Base-by-base conservation (phyloP, 2,113 vertebrate species). In the Beaufortia kweichowensis region DNA sequence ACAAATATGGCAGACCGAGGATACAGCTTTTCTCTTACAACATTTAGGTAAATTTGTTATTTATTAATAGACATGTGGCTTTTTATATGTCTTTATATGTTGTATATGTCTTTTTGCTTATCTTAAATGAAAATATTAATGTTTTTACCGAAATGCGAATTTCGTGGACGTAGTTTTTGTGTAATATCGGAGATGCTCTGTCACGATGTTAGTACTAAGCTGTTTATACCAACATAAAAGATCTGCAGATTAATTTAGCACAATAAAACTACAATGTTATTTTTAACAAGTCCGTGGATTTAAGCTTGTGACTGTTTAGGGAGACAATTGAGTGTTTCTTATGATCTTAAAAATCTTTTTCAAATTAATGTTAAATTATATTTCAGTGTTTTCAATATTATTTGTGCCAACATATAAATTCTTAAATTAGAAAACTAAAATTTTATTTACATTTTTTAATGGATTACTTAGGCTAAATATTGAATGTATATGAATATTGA, bases 1-100 rank as follows among this genome's bases (percentile, higher is more conserved):
- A 43, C 50, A 73, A 80, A 84, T 61, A 85, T 85, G 84, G 82
- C 80, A 61, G 82, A 85, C 55, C 80, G 84, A 35, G 84, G 82
- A 53, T 85, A 85, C 68, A 85, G 84, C 80, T 85, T 85, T 41
- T 85, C 84, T 53, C 80, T 85, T 1, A 85, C 82, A 67, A 85
- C 84, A 59, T 83, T 85, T 76, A 85, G 84, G 84, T 85, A 82
- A 80, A 21, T 28, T 11, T 10, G 8, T 50, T 0, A 9, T 43
- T 48, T 60, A 63, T 31, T 12, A 1, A 7, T n/a, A 2, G 3
- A 29, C 43, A 53, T 46, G 6, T 65, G n/a, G 1, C 21, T 48
- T 2, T n/a, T 31, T 3, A n/a, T 2, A 1, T 56, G 21, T 31
- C n/a, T n/a, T n/a, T n/a, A n/a, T n/a, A n/a, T n/a, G 46, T 0